Evolutionary conservation across 64 coral and sea anemone genomes (phyloP), one percentile per base, ranked within the genome.

Genomic region (Platygyra sinensis): DNA sequence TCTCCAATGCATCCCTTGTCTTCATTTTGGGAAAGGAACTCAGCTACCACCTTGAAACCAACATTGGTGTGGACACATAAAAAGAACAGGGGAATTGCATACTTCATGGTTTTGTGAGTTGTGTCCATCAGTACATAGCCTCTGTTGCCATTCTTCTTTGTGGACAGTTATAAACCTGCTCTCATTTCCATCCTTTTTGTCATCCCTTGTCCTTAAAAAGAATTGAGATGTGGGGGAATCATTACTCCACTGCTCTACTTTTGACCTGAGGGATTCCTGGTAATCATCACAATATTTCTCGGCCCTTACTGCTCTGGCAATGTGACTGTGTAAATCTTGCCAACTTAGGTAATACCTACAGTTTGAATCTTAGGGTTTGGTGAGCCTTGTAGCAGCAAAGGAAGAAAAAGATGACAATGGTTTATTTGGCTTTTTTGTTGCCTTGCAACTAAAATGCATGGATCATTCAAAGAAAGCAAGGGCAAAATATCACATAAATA

Each of bases 241-340:
- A 42, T 19, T 31, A 30, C 74, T 50, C 89, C 89, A 91, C 39
- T 91, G 79, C 19, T 33, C 67, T 39, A 65, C 30, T 42, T 86
- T 91, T n/a, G 61, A 69, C 73, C 22, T 49, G 10, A 91, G 79
- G 2, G 80, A 82, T 62, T 91, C 65, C 74, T 91, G 89, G 79
- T 91, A 79, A 83, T 91, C 80, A 28, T 17, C 72, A 19, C 54
- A 86, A 17, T 73, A 59, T 65, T 83, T 91, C 22, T 10, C 76
- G 31, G 31, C 32, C 11, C 72, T 86, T 14, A 91, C 54, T 36
- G 89, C 89, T 74, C 57, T 60, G 19, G 89, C 72, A 24, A 91
- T 77, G 22, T 91, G 80, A 75, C 82, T 86, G 63, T 52, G 38
- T 19, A 86, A 75, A 57, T 91, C 89, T 36, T 91, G 82, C 28